Base-by-base conservation (phyloP, 2,888 invertebrate species). In the Anaspis maculata region DNA sequence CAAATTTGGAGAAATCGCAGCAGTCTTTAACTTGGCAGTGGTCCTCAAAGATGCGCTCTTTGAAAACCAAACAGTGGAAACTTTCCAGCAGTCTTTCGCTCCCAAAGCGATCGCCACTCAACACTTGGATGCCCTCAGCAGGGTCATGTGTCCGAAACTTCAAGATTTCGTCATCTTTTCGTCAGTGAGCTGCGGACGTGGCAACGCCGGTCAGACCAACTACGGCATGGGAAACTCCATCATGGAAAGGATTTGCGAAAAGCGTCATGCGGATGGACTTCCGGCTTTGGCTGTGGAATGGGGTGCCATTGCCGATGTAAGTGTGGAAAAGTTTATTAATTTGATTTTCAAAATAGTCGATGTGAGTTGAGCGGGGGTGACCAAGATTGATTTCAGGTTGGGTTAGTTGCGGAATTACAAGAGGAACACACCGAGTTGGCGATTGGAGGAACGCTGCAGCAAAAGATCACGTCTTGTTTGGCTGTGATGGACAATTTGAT, bases 191-290 rank as follows among this genome's bases (percentile, higher is more conserved):
- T 24, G 24, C 11, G 24, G 24, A 7, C 24, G 24, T 24, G 24
- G 24, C 24, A 24, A 24, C 12, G 12, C 10, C 4, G 24, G 24
- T 4, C 13, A 26, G 12, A 26, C n/a, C 12, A 31, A 13, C n/a
- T 15, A 24, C 12, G 24, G 24, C 5, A 5, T 15, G 27, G 15
- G 15, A 3, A 89, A 88, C 67, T 85, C 85, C 0, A 74, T 80
- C 3, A 84, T 87, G 85, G 87, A 88, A 61, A 74, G 85, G 44
- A 76, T 89, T 45, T 81, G 83, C 54, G 88, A 85, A 59, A 66
- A 68, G 52, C 73, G 85, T 44, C 67, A 68, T 51, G 65, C 64
- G 39, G 73, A 75, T 7, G 81, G 83, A 1, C 66, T 79, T 7
- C 28, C 28, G 3, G 28, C 15, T 28, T 13, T 28, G 10, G 28